These are phyloP conservation scores for Drosophila rufa DNA, from an alignment of 1,140 invertebrate genomes.

Conservation along the genomic window DNA sequence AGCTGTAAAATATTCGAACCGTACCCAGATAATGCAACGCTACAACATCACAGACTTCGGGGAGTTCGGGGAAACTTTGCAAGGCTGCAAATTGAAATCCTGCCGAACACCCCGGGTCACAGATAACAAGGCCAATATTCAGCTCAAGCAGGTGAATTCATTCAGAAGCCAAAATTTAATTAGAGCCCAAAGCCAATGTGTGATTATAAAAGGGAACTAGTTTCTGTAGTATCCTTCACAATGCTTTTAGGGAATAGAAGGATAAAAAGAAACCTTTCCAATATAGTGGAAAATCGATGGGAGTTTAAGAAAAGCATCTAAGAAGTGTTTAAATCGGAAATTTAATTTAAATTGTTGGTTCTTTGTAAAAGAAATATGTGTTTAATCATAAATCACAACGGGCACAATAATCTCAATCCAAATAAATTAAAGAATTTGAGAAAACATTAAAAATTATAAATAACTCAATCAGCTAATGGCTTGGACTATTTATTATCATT, in stretches of 20 bases:
- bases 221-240: neutral
- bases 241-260: too few species aligned
- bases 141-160: neutral
- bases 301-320: too few species aligned
- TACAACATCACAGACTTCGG: constrained; percentile 2
- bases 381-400: constrained; percentile 5
- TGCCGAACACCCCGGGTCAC: constrained; percentile 9
- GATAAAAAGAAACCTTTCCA: neutral
- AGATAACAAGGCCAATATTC: constrained; percentile 19
- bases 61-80: constrained; percentile 8
- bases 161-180: constrained; percentile 32
- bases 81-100: constrained; percentile 29
- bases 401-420: neutral
- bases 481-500: constrained; percentile 9
- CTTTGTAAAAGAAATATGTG: neutral
- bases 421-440: neutral
- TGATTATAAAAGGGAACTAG: neutral
- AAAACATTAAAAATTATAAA: neutral
- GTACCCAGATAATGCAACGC: constrained; percentile 13
- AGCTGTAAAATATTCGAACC: constrained; percentile 15
- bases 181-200: constrained; percentile 21
- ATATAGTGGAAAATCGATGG: neutral
- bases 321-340: too few species aligned
- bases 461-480: constrained; percentile 2
- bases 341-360: neutral